phyloP scores from a whole-genome alignment of 30 jellyfish, hydroid and myxozoan genomes.

The Mastigias papua region DNA sequence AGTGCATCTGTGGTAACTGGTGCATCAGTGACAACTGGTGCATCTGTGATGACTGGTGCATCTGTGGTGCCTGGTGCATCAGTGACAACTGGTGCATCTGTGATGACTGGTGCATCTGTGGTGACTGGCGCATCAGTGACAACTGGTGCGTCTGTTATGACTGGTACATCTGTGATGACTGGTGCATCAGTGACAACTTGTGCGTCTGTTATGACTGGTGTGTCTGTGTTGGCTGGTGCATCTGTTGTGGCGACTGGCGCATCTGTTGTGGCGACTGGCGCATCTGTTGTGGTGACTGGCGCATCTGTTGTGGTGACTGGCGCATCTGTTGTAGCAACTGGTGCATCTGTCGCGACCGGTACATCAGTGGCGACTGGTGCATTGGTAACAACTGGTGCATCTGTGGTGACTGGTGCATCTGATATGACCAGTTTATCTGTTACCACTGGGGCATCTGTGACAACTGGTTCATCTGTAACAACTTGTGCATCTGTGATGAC shows the following conservation, averaged over 20 bases:
- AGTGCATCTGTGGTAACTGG: constrained; percentile 5
- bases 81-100: constrained; percentile 12
- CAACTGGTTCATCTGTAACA: constrained; percentile 19
- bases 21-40: constrained; percentile 6
- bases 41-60: constrained; percentile 5
- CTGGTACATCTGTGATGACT: too few species aligned
- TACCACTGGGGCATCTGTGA: not conserved
- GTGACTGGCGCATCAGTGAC: constrained; percentile 7
- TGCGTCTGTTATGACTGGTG: too few species aligned
- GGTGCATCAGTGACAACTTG: too few species aligned
- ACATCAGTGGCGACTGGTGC: too few species aligned
- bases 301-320: too few species aligned
- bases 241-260: constrained; percentile 8
- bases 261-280: constrained; percentile 11
- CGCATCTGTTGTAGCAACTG: not conserved
- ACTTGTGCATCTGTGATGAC: constrained; percentile 15
- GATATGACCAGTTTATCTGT: constrained; percentile 8
- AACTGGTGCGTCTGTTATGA: too few species aligned
- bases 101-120: constrained; percentile 7
- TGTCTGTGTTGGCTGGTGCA: not conserved
- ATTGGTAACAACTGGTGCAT: not conserved
- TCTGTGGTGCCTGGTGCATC: constrained; percentile 16
- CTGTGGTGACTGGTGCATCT: not conserved
- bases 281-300: not conserved
- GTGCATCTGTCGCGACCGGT: too few species aligned